These are phyloP conservation scores for Carposina sasakii DNA, from an alignment of 1,140 invertebrate genomes.

Conservation along the genomic window DNA sequence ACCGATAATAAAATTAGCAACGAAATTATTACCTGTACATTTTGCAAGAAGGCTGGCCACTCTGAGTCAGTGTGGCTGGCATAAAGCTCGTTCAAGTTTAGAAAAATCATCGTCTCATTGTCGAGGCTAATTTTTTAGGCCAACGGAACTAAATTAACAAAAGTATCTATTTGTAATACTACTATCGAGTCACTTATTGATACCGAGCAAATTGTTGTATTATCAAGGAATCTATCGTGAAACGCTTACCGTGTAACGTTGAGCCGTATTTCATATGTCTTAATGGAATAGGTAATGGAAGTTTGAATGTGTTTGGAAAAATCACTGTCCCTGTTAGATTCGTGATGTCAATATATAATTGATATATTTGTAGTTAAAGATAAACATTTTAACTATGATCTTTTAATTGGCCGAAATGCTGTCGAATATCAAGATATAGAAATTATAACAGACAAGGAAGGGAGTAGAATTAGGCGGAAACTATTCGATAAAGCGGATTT, in stretches of 20 bases:
- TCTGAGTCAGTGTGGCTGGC: conserved; percentile 1
- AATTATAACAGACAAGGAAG: not conserved
- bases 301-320: conserved; percentile 1
- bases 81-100: not conserved
- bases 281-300: not conserved
- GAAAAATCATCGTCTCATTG: not conserved
- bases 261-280: not conserved
- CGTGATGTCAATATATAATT: not conserved
- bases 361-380: not conserved
- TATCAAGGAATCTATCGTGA: conserved; percentile 5
- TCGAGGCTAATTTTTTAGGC: conserved; percentile 5
- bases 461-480: not conserved
- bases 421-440: not conserved
- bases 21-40: conserved; percentile 1
- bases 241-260: not conserved
- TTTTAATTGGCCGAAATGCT: conserved; percentile 5
- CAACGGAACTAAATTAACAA: not conserved
- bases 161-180: not conserved
- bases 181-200: not conserved
- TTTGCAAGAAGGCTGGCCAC: conserved; percentile 7
- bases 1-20: not conserved
- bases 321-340: conserved; percentile 2
- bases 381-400: not conserved
- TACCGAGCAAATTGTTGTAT: not conserved
- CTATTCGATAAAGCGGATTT: not conserved